phyloP scores from a whole-genome alignment of 2,888 invertebrate species.

The Drosophila algonquin region DNA sequence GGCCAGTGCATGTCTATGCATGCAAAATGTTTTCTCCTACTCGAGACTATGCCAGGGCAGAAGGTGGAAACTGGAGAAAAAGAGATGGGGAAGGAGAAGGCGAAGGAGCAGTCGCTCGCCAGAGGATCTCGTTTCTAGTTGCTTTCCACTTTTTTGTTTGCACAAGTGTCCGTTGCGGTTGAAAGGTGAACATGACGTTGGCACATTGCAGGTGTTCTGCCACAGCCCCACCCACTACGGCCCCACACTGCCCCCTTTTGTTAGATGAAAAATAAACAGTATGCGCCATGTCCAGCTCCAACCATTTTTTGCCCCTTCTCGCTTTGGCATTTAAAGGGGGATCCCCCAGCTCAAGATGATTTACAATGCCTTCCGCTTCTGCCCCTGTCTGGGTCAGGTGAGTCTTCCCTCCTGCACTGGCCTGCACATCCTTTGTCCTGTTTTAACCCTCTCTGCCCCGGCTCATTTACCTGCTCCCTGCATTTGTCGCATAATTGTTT shows the following conservation, averaged over 20 bases:
- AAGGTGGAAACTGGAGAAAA: too few relatives aligned
- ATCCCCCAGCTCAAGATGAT: conserved; percentile 62
- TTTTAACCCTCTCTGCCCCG: conserved; percentile 9
- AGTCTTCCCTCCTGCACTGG: neutral
- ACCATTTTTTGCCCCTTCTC: conserved; percentile 24
- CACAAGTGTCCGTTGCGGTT: conserved; percentile 76
- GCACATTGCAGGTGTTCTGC: conserved; percentile 42
- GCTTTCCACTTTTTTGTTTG: conserved; percentile 56
- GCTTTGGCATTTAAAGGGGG: conserved; percentile 15
- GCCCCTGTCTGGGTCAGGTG: conserved; percentile 26
- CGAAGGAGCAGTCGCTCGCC: conserved; percentile 7
- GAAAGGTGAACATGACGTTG: conserved; percentile 69
- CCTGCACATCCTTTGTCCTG: neutral
- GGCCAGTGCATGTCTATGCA: conserved; percentile 64
- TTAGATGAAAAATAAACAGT: conserved; percentile 78
- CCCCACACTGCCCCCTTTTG: conserved; percentile 11
- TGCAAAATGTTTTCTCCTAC: conserved; percentile 66
- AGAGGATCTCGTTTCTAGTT: conserved; percentile 35
- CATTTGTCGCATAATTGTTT: conserved; percentile 73
- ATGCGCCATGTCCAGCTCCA: conserved; percentile 56
- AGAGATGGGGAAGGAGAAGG: neutral
- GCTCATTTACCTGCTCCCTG: conserved; percentile 58
- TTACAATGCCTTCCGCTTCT: conserved; percentile 58
- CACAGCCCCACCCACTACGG: neutral
- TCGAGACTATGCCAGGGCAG: conserved; percentile 27